These are phyloP conservation scores for Calidris pugnax DNA, from an alignment of 2,113 vertebrate genomes.

Conservation along the genomic window DNA sequence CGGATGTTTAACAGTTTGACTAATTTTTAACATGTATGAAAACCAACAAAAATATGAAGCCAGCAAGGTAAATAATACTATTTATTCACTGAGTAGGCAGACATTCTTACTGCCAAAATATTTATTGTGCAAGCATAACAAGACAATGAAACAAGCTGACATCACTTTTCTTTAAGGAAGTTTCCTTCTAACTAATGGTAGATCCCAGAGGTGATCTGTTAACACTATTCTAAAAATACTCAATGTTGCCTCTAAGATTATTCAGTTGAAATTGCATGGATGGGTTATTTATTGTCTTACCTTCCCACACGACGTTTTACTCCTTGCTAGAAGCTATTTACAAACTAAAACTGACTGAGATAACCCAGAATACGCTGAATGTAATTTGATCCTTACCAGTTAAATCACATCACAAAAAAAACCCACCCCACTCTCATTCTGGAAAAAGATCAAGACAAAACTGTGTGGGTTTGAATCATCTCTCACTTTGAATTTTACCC, in stretches of 20 bases:
- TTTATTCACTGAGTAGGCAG: background rate
- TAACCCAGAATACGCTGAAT: background rate
- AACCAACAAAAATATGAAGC: background rate
- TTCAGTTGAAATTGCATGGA: background rate
- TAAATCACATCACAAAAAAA: background rate
- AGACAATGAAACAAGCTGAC: too few relatives aligned
- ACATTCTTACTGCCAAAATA: background rate
- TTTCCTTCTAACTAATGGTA: background rate
- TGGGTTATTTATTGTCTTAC: background rate
- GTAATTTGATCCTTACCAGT: background rate
- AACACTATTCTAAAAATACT: background rate
- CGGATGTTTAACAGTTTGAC: background rate
- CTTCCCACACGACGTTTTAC: background rate
- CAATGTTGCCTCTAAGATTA: background rate
- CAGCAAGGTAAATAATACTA: background rate
- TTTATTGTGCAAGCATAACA: background rate
- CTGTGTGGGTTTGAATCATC: background rate
- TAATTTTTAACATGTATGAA: slow-evolving; percentile 18
- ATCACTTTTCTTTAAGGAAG: background rate
- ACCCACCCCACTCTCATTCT: background rate
- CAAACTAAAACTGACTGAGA: background rate
- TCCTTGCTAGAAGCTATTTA: background rate
- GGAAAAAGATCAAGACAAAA: background rate
- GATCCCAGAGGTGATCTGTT: background rate
- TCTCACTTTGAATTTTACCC: background rate